A percentile compares a stretch with the other conserved stretches of the same genome.
Evolutionary conservation across 1,140 invertebrate species (phyloP).

Genomic region (Euwallacea similis): DNA sequence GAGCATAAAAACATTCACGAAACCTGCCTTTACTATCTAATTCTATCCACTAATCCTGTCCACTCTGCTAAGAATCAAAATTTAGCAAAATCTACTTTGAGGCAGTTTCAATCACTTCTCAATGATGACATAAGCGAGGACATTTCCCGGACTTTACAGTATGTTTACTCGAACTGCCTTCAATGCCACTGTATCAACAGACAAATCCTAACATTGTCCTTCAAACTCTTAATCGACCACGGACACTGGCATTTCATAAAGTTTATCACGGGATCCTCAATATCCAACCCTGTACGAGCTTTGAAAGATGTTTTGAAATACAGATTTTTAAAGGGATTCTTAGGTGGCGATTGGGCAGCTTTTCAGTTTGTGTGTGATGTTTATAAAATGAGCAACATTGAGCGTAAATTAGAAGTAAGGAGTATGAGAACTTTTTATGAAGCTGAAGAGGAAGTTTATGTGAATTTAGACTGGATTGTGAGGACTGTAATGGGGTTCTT

Average conservation of each 20-base stretch:
- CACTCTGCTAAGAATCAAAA: background rate
- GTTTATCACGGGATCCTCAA: background rate
- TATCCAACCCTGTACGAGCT: background rate
- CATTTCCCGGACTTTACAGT: constrained; percentile 14
- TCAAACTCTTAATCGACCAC: constrained; percentile 11
- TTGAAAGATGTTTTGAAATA: constrained; percentile 7
- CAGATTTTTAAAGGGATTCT: background rate
- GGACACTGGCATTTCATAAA: constrained; percentile 17
- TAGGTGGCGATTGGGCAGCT: background rate
- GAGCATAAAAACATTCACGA: constrained; percentile 21
- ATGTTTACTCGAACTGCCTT: constrained; percentile 3
- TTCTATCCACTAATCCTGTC: constrained; percentile 21
- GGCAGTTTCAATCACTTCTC: constrained; percentile 2
- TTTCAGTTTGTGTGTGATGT: constrained; percentile 21
- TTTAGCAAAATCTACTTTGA: constrained; percentile 14
- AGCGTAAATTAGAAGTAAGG: too few species aligned
- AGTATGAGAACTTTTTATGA: background rate
- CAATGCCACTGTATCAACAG: constrained; percentile 11
- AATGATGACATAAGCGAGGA: constrained; percentile 28
- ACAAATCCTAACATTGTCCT: constrained; percentile 25
- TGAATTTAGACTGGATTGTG: background rate
- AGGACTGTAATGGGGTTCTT: constrained; percentile 1
- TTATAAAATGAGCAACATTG: background rate
- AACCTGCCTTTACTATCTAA: constrained; percentile 36
- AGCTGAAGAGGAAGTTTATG: background rate